Conservation (phyloP, 2,113 vertebrate species). For the Lagopus muta region DNA sequence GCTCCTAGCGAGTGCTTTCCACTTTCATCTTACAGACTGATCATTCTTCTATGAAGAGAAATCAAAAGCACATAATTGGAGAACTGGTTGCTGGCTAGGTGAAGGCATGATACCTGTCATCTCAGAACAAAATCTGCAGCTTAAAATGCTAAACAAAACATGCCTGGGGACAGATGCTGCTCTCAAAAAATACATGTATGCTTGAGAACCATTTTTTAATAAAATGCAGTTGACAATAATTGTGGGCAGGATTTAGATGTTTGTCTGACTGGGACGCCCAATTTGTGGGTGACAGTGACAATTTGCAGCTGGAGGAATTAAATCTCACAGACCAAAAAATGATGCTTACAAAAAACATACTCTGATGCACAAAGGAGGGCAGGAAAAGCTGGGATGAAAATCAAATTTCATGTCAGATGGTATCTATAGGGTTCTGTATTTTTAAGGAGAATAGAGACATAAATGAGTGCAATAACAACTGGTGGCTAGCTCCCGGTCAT, state of each 20-base stretch:
- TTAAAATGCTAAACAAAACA: not conserved
- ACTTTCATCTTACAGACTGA: fast-evolving
- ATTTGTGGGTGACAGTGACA: not conserved
- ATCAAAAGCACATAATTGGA: not conserved
- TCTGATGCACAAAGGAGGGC: not conserved
- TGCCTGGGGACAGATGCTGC: not conserved
- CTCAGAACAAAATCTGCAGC: not conserved
- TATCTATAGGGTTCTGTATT: not conserved
- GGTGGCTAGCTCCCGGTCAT: not conserved
- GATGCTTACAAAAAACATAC: not conserved
- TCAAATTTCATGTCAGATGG: not conserved
- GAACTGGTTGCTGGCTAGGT: not conserved
- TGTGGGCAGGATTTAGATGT: not conserved
- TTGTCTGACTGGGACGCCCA: not conserved
- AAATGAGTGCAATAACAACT: not conserved
- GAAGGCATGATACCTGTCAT: not conserved
- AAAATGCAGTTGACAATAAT: not conserved
- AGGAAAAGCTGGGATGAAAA: not conserved
- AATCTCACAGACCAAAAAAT: not conserved
- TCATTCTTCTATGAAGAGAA: not conserved
- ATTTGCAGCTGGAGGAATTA: conserved; percentile 7
- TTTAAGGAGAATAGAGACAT: not conserved
- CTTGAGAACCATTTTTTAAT: not conserved
- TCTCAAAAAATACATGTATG: not conserved
- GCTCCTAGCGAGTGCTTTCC: not conserved